Evolutionary conservation across 1,140 invertebrate genomes (phyloP), one percentile per base, ranked within the genome.

Genomic region (Saccostrea glomerata): DNA sequence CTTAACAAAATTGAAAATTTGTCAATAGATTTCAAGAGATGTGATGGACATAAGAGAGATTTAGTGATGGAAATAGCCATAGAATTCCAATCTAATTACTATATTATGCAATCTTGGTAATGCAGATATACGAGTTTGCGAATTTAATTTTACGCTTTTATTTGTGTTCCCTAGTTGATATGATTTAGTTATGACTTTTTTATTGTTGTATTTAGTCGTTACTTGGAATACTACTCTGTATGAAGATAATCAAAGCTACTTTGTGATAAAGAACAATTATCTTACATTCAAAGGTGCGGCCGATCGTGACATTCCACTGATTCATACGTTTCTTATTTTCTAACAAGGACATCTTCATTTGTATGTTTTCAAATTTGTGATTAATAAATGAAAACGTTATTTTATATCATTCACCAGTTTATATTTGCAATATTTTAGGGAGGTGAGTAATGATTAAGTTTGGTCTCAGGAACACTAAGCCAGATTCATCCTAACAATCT

Each of bases 1-100:
- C 11, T 15, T 30, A 77, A 77, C 30, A 30, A 77, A 77, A 77
- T 77, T 77, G 4, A 77, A 77, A 77, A 77, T 77, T 25, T 77
- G 70, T 36, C 25, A 77, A 25, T 15, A 25, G 13, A 12, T 30
- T 77, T 30, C 30, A 77, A 25, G 70, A 25, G 15, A 77, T 77
- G 12, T 36, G 9, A 47, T 77, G 23, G 15, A 77, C 15, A 36
- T 36, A 17, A 11, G 12, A 36, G 15, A 36, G 70, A 77, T 30
- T 30, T 30, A 47, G 58, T 63, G 58, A n/a, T 63, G 58, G 58
- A 63, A 63, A 63, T 20, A 63, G 13, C 13, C n/a, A 30, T 5
- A 77, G 9, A 77, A 77, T 36, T 77, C 25, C 7, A 40, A 77
- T 36, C 25, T 25, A 77, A 77, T 77, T 15, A 20, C 47, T n/a